These are phyloP conservation scores for Dasysyrphus tricinctus DNA, from an alignment of 2,888 invertebrate species.

Conservation along the genomic window DNA sequence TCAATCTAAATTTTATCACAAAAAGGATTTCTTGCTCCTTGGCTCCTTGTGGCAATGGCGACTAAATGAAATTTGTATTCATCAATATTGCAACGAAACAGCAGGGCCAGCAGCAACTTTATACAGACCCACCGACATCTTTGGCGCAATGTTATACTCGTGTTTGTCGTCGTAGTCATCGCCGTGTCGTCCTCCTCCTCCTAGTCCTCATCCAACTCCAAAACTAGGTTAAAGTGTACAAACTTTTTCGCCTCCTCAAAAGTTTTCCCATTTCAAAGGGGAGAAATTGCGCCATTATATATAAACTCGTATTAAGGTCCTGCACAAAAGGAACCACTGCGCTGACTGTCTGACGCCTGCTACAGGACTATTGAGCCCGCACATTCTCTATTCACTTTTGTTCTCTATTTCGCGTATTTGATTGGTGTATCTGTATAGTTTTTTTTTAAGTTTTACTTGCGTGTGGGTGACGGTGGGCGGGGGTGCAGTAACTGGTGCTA, in stretches of 20 bases:
- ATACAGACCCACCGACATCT: constrained; percentile 3
- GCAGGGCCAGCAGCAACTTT: background rate
- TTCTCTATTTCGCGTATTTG: constrained; percentile 43
- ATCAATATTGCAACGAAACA: constrained; percentile 65
- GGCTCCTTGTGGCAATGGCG: constrained; percentile 41
- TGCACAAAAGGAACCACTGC: constrained; percentile 52
- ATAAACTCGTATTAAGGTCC: constrained; percentile 31
- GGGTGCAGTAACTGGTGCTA: background rate
- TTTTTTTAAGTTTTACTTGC: background rate
- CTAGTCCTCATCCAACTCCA: background rate
- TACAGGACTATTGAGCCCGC: constrained; percentile 54
- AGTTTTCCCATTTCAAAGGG: constrained; percentile 67
- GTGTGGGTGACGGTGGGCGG: background rate
- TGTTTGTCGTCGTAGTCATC: constrained; percentile 32
- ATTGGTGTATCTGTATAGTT: constrained; percentile 28
- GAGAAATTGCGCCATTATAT: constrained; percentile 66
- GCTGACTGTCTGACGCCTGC: constrained; percentile 54
- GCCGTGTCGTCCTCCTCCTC: background rate
- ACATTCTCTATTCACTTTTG: constrained; percentile 48
- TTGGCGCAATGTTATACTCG: constrained; percentile 47
- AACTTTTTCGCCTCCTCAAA: constrained; percentile 38
- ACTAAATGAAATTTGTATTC: constrained; percentile 75
- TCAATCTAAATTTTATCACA: constrained; percentile 63
- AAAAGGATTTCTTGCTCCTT: constrained; percentile 41
- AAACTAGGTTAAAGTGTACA: constrained; percentile 39